A percentile compares a stretch with the other conserved stretches of the same genome.
These are phyloP conservation scores for Eupithecia abbreviata DNA, from an alignment of 2,888 invertebrate genomes.

Conservation along the genomic window DNA sequence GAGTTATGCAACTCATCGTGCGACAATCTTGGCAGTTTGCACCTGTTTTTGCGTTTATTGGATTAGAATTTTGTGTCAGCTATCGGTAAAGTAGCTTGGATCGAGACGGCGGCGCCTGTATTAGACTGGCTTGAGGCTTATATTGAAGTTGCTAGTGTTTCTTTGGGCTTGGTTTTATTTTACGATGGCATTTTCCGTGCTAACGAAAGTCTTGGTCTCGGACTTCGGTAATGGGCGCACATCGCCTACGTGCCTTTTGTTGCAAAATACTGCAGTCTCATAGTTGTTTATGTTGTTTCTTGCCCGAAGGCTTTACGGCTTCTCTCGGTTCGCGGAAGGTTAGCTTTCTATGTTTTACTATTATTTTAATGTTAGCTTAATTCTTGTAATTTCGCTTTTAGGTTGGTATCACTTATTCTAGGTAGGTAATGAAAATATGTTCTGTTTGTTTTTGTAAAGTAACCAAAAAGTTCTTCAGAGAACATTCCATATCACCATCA, in stretches of 20 bases:
- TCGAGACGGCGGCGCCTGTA: slow-evolving; percentile 43
- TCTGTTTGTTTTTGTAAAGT: too few species aligned
- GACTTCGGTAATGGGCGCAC: slow-evolving; percentile 55
- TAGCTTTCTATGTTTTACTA: slow-evolving; percentile 25
- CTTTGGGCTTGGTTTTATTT: slow-evolving; percentile 59
- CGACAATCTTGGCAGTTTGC: slow-evolving; percentile 55
- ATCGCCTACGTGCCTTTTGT: slow-evolving; percentile 59
- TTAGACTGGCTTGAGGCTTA: slow-evolving; percentile 41
- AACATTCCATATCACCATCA: too few species aligned
- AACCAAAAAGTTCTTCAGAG: background rate
- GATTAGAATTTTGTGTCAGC: slow-evolving; percentile 56
- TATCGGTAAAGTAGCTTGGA: slow-evolving; percentile 49
- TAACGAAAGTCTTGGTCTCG: slow-evolving; percentile 56
- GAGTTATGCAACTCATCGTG: slow-evolving; percentile 64
- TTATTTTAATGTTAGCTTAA: slow-evolving; percentile 11
- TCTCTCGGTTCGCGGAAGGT: slow-evolving; percentile 11
- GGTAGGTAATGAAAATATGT: background rate
- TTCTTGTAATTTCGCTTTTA: slow-evolving; percentile 6
- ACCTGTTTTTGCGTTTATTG: slow-evolving; percentile 56
- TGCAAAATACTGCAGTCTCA: slow-evolving; percentile 61
- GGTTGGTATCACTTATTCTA: background rate
- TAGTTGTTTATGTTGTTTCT: slow-evolving; percentile 48
- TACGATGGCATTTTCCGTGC: slow-evolving; percentile 52
- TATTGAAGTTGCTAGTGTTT: slow-evolving; percentile 35
- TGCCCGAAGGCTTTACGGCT: slow-evolving; percentile 24